These are phyloP conservation scores for Darwinula stevensoni DNA, from an alignment of 2,888 invertebrate species.

Conservation along the genomic window DNA sequence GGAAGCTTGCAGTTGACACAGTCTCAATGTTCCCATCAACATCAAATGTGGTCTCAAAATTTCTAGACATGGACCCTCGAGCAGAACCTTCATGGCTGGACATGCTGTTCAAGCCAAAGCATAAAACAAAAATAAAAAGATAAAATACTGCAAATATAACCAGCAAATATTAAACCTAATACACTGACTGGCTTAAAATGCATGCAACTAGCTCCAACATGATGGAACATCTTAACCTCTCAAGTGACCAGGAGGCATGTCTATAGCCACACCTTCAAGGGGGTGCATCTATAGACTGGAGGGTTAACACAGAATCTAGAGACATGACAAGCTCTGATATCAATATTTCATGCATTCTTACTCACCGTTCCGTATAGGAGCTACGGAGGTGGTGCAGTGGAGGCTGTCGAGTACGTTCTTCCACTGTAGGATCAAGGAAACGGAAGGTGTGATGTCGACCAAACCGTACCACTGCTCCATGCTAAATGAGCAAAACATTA, in stretches of 20 bases:
- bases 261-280: too few relatives aligned
- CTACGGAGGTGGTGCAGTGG: slow-evolving; percentile 8
- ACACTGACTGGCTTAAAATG: neutral
- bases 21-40: slow-evolving; percentile 75
- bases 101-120: too few relatives aligned
- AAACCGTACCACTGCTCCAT: slow-evolving; percentile 20
- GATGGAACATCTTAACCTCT: neutral
- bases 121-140: slow-evolving; percentile 5
- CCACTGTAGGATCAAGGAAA: slow-evolving; percentile 18
- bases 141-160: neutral
- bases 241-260: too few relatives aligned
- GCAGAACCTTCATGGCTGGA: too few relatives aligned
- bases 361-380: slow-evolving; percentile 12
- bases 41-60: slow-evolving; percentile 59
- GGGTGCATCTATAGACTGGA: too few relatives aligned
- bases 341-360: slow-evolving; percentile 18
- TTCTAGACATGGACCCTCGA: too few relatives aligned
- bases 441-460: slow-evolving; percentile 22
- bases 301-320: too few relatives aligned
- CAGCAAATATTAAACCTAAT: too few relatives aligned
- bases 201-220: neutral
- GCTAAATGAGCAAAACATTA: slow-evolving; percentile 9
- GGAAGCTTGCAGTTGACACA: slow-evolving; percentile 29
- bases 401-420: slow-evolving; percentile 10
- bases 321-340: neutral